Percentiles rank a stretch among this genome's conserved stretches.
phyloP scores from a whole-genome alignment of 2,797 vertebrate species.

The Emydoidea blandingii region DNA sequence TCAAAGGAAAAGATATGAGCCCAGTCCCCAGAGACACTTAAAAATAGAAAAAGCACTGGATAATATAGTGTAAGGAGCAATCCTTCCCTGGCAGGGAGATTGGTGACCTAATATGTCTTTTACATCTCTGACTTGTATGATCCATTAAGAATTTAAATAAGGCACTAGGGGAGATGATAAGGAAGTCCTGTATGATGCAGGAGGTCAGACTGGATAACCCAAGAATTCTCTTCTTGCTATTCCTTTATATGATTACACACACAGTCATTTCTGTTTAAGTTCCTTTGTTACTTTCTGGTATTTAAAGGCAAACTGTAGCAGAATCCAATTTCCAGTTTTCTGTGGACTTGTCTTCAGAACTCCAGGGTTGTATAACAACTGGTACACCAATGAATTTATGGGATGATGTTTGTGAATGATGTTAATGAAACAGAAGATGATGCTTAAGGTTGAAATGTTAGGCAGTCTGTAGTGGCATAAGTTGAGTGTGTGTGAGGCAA shows the following conservation, averaged over 20 bases:
- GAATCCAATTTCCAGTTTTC: conserved; percentile 20
- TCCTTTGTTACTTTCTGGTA: neutral
- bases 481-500: rapidly evolving
- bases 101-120: neutral
- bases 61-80: neutral
- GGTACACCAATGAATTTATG: conserved; percentile 25
- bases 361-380: neutral
- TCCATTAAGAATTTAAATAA: conserved; percentile 4
- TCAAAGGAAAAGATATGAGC: neutral
- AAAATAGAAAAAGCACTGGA: conserved; percentile 37
- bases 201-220: neutral
- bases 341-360: conserved; percentile 3
- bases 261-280: neutral
- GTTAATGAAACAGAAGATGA: neutral
- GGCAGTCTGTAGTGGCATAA: neutral
- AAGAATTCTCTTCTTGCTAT: neutral
- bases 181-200: neutral
- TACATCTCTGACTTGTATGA: neutral
- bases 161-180: neutral
- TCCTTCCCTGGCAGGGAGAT: neutral
- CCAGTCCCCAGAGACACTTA: neutral
- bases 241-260: neutral
- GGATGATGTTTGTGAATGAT: neutral
- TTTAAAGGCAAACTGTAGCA: neutral
- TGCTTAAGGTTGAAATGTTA: neutral